Evolutionary conservation across 2,797 vertebrate genomes (phyloP), one percentile per base, ranked within the genome.

Genomic region (Sebastes nivosus): DNA sequence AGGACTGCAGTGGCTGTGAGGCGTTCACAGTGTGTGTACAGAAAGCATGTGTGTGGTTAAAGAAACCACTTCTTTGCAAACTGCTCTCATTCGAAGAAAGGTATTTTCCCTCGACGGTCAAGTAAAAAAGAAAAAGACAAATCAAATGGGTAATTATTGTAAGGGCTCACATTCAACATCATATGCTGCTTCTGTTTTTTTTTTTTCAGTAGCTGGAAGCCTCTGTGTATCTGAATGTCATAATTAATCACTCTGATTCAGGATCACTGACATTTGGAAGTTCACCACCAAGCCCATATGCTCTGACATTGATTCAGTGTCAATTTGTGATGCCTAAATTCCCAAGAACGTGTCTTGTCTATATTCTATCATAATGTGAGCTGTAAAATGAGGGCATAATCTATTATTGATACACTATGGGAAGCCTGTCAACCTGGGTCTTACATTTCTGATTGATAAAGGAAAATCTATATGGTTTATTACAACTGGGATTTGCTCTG

Each of bases 251-350:
- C 67, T 77, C 52, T 82, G 50, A 83, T 86, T 72, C 16, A 0
- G 58, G 67, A 82, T 82, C 82, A 65, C 38, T 88, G 85, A 79
- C 84, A 83, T 88, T 85, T 88, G 22, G 34, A 87, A 54, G 67
- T 75, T 85, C 76, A 81, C 22, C 81, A 64, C 22, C 10, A 60
- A 24, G 30, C 20, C 60, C 52, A 25, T 66, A 63, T 71, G 67
- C 75, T 81, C 58, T 54, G 65, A 82, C 59, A 81, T 58, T 83
- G 63, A 87, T 70, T 80, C 42, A 63, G 32, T 81, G 67, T 87
- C 77, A 69, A 9, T 79, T 55, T 81, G 6, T 74, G 58, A 65
- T 60, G 34, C 46, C 55, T 78, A 20, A 61, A 80, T 58, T 67
- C 30, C 34, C 8, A 13, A 61, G 2, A 66, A 60, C 10, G 10